Evolutionary conservation across 2,797 vertebrate species (phyloP).

Genomic region (Balearica regulorum): DNA sequence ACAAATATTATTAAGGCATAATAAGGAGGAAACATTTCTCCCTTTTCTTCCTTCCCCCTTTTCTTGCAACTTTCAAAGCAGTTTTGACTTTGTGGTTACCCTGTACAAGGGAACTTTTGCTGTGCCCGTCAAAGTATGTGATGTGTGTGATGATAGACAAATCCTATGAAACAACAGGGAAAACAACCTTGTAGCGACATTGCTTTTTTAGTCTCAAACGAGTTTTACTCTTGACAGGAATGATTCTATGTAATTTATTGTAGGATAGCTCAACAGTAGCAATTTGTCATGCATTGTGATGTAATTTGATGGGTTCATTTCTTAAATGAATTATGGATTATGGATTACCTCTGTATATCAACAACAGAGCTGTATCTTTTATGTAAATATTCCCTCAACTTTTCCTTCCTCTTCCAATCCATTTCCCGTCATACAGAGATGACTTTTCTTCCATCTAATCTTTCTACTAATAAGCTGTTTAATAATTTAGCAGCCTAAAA

Average conservation of each 20-base stretch:
- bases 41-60: neutral
- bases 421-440: conserved; percentile 61
- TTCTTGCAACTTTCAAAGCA: neutral
- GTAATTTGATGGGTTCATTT: conserved; percentile 66
- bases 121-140: neutral
- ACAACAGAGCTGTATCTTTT: conserved; percentile 61
- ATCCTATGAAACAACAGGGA: neutral
- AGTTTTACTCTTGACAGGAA: conserved; percentile 52
- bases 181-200: conserved; percentile 51
- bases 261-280: conserved; percentile 37
- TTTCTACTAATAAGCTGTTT: conserved; percentile 73
- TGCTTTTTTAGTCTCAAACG: conserved; percentile 28
- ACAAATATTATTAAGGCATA: conserved; percentile 9
- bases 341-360: conserved; percentile 70
- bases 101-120: neutral
- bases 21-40: neutral
- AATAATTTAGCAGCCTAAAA: conserved; percentile 73
- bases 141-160: conserved; percentile 10
- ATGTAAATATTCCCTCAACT: conserved; percentile 69
- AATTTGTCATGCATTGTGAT: conserved; percentile 63
- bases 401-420: conserved; percentile 61
- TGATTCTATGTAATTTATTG: conserved; percentile 54
- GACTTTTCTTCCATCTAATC: conserved; percentile 63
- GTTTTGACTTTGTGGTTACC: neutral
- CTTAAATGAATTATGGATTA: conserved; percentile 71